Conservation (phyloP, 2,113 vertebrate genomes). For the Sebastes schlegelii region DNA sequence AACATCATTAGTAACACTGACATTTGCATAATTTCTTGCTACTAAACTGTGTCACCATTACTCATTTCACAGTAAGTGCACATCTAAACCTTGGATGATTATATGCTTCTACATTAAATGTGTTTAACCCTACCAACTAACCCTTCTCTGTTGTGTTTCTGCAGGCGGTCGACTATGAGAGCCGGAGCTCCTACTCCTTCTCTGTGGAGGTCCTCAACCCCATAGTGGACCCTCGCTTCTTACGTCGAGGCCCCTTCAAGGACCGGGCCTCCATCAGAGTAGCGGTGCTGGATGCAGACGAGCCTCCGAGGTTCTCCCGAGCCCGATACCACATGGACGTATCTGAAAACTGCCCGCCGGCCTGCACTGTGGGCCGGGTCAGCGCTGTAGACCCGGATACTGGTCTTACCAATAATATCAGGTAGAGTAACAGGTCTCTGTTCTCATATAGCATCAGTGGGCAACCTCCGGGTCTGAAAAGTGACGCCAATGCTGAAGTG, state of each 20-base stretch:
- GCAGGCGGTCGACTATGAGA: constrained; percentile 91
- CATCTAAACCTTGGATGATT: background rate
- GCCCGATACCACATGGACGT: constrained; percentile 87
- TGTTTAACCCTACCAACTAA: background rate
- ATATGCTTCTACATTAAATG: background rate
- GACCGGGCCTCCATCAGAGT: constrained; percentile 88
- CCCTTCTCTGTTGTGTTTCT: background rate
- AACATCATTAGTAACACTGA: background rate
- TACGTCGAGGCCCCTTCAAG: constrained; percentile 91
- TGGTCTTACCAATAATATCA: constrained; percentile 88
- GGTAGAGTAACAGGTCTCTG: constrained; percentile 72
- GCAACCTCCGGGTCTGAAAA: no score
- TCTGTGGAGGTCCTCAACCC: constrained; percentile 93
- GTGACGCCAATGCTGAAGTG: no score
- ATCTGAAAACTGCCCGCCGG: constrained; percentile 89
- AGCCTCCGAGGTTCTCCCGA: constrained; percentile 89
- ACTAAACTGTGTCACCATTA: constrained; percentile 9
- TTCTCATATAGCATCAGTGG: background rate
- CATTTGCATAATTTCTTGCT: constrained; percentile 54
- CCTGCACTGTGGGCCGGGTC: constrained; percentile 85
- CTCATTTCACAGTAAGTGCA: constrained; percentile 42
- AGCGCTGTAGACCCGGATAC: constrained; percentile 89
- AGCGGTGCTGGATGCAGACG: constrained; percentile 89
- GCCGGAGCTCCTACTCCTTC: constrained; percentile 88
- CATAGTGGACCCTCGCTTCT: constrained; percentile 89